Base-by-base conservation (phyloP, 2,888 invertebrate species). In the Miltochrista miniata region DNA sequence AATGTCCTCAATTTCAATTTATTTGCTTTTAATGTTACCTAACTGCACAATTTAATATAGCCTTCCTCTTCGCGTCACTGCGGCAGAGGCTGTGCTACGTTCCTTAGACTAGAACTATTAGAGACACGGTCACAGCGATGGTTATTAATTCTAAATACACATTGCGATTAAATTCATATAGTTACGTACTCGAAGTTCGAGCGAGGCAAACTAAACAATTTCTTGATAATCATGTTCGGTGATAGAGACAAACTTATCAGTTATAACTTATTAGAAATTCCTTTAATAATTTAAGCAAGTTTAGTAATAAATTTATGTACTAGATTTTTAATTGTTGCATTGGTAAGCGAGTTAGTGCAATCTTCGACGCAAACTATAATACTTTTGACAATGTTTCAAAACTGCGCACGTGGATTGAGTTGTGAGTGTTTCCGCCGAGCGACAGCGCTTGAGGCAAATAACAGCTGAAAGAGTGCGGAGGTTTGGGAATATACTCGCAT, bases 1-100 rank as follows among this genome's bases (percentile, higher is more conserved):
- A 60, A 59, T 61, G 65, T 64, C 65, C 61, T 61, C 66, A 65
- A 61, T 67, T 61, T 24, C 48, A 48, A 56, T 65, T 56, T 51
- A 48, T 50, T 51, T 56, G 52, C 46, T 54, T 55, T 49, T 50
- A 48, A 58, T 58, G 63, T 68, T 64, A 64, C 56, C 53, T 61
- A 56, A 61, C 56, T 56, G 50, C 49, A 48, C 41, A 48, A 57
- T 56, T 46, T 45, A 47, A 39, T 13, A 43, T 37, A 60, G 65
- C 68, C 58, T 64, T 62, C 59, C 52, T 48, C 52, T 42, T 55
- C 51, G 49, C 54, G 37, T 48, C 56, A 44, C 45, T 39, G 38
- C 35, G 52, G 38, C 35, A 49, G 56, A 59, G 60, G 66, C 53
- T 48, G 45, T 24, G 43, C 31, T 42, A 45, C 48, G 48, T 56